Base-by-base conservation (phyloP, 2,888 invertebrate species). In the Nowickia ferox region DNA sequence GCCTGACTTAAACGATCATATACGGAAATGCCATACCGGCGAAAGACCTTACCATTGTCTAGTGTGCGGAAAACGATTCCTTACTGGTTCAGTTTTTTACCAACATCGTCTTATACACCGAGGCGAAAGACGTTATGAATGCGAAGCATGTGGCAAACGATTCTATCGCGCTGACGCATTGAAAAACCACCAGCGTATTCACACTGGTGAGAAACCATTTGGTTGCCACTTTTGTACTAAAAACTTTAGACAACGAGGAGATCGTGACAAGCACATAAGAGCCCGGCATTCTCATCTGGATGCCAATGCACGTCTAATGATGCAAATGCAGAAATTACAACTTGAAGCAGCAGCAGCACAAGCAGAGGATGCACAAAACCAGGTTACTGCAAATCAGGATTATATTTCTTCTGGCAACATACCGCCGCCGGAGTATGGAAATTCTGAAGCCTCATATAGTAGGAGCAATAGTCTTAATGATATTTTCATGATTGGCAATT, bases 101-200 rank as follows among this genome's bases (percentile, higher is more conserved):
- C 95, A 95, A 88, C 95, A 95, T 88, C 93, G 95, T 9, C 90
- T 95, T 10, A 95, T 95, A 82, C 95, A 95, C 87, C 94, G 95
- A 1, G 95, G 95, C 11, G 95, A 95, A 88, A 93, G 95, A 59
- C 93, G 95, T 78, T 95, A 95, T 88, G 95, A 94, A 66, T 95
- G 95, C 88, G 94, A 94, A 81, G 94, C 95, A 84, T 95, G 95
- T 86, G 94, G 94, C 6, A 95, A 95, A 89, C 92, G 95, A 5
- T 95, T 95, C 88, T 95, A 95, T 88, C 93, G 95, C 42, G 95
- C 95, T 0, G 95, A 95, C 89, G 95, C 95, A 2, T 88, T 95
- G 13, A 95, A 95, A 88, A 95, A 95, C 89, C 92, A 92, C 84
- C 94, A 94, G 80, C 93, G 95, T 77, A 95, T 95, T 84, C 95